phyloP scores from a whole-genome alignment of 2,888 invertebrate genomes.

The Callyntrura sp. region DNA sequence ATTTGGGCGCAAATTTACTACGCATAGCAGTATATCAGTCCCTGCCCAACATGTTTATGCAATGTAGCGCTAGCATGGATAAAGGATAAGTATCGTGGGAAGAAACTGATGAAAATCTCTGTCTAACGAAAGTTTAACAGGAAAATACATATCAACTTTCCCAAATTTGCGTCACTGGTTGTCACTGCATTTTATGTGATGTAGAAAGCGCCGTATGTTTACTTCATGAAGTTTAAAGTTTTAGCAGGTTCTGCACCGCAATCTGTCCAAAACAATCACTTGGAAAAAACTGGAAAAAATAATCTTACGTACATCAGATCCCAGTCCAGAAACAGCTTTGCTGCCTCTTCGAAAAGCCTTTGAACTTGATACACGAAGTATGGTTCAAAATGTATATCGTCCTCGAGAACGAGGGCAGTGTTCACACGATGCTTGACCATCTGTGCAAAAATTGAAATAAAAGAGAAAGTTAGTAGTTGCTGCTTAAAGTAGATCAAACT shows the following conservation, averaged over 20 bases:
- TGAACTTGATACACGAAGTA: slow-evolving; percentile 91
- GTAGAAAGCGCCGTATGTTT: not conserved
- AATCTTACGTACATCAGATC: slow-evolving; percentile 92
- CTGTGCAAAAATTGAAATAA: slow-evolving; percentile 85
- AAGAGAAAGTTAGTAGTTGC: slow-evolving; percentile 13
- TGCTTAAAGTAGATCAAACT: no score
- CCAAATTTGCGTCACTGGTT: not conserved
- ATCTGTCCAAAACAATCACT: not conserved
- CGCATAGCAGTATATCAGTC: no score
- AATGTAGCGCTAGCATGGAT: no score
- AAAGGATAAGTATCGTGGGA: not conserved
- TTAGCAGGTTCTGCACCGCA: not conserved
- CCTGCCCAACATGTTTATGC: no score
- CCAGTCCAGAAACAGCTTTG: slow-evolving; percentile 89
- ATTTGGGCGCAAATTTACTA: no score
- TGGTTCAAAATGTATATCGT: slow-evolving; percentile 97
- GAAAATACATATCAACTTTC: slow-evolving; percentile 6
- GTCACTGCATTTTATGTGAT: not conserved
- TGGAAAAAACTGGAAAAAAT: slow-evolving; percentile 8
- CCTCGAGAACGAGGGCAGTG: slow-evolving; percentile 94
- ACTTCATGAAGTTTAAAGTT: not conserved
- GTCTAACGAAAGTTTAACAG: not conserved
- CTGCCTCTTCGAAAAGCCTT: slow-evolving; percentile 89
- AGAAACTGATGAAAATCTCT: slow-evolving; percentile 3
- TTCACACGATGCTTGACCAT: slow-evolving; percentile 88